phyloP scores from a whole-genome alignment of 2,888 invertebrate genomes.

The Carabus problematicus region DNA sequence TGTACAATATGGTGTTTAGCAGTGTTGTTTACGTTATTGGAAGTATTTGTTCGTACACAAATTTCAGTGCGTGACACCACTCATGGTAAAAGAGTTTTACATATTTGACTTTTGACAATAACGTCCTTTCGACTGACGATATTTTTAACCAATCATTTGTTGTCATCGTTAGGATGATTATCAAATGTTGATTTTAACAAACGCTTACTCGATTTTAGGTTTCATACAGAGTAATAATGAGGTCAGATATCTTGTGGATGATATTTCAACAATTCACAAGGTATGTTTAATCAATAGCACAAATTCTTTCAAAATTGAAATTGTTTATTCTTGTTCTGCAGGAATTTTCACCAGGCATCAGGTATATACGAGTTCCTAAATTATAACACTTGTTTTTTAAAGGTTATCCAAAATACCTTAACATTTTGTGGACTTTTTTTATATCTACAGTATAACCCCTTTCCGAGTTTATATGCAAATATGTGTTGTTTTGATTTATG shows the following conservation, averaged over 20 bases:
- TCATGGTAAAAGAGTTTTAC: conserved; percentile 71
- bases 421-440: no score
- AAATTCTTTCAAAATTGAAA: conserved; percentile 34
- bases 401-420: no score
- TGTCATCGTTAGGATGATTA: background rate
- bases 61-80: conserved; percentile 76
- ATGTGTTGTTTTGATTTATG: no score
- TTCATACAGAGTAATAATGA: conserved; percentile 76
- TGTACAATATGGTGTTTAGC: conserved; percentile 68
- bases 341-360: conserved; percentile 56
- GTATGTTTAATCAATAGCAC: conserved; percentile 49
- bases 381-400: conserved; percentile 2
- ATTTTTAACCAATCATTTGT: conserved; percentile 33
- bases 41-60: conserved; percentile 72
- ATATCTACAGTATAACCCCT: no score
- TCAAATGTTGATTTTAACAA: background rate
- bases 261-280: conserved; percentile 66
- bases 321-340: conserved; percentile 49
- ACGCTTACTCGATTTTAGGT: conserved; percentile 60
- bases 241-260: conserved; percentile 72
- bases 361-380: conserved; percentile 47
- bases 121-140: conserved; percentile 38
- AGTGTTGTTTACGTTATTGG: conserved; percentile 71
- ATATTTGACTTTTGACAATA: conserved; percentile 56
- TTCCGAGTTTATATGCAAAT: no score